Evolutionary conservation across 2,888 invertebrate genomes (phyloP).

Genomic region (Glyphotaelius pellucidus): DNA sequence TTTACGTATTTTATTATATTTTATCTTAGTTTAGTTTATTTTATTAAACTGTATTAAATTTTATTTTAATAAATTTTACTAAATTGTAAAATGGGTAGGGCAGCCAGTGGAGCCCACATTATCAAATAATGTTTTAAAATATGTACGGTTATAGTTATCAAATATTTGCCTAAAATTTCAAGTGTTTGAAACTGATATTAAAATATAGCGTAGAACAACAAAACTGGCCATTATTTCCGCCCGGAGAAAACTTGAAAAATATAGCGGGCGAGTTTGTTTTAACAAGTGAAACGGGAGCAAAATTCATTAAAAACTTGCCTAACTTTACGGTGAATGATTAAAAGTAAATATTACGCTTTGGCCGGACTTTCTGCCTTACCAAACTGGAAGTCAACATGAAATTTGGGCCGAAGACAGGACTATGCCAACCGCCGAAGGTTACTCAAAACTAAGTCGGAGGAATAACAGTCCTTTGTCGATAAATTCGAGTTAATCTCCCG

Average conservation of each 20-base stretch:
- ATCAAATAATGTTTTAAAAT: too few species aligned
- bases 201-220: neutral
- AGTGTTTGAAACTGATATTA: neutral
- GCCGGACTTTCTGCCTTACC: conserved; percentile 63
- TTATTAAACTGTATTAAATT: too few species aligned
- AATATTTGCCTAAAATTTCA: neutral
- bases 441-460: conserved; percentile 27
- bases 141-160: neutral
- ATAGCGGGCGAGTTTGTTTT: conserved; percentile 2
- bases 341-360: conserved; percentile 66
- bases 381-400: conserved; percentile 59
- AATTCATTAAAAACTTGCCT: conserved; percentile 64
- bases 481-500: conserved; percentile 17
- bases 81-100: too few species aligned
- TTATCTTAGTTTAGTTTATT: too few species aligned
- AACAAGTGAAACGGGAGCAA: conserved; percentile 3
- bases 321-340: conserved; percentile 64
- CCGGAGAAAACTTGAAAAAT: conserved; percentile 30
- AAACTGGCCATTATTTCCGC: neutral
- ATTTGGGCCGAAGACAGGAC: conserved; percentile 33
- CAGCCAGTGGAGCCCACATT: too few species aligned
- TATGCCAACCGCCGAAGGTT: conserved; percentile 44
- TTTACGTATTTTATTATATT: too few species aligned
- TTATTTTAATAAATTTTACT: too few species aligned
- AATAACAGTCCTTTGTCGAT: conserved; percentile 45